Evolutionary conservation across 2,113 vertebrate genomes (phyloP), one percentile per base, ranked within the genome.

Genomic region (Ammodytes marinus): DNA sequence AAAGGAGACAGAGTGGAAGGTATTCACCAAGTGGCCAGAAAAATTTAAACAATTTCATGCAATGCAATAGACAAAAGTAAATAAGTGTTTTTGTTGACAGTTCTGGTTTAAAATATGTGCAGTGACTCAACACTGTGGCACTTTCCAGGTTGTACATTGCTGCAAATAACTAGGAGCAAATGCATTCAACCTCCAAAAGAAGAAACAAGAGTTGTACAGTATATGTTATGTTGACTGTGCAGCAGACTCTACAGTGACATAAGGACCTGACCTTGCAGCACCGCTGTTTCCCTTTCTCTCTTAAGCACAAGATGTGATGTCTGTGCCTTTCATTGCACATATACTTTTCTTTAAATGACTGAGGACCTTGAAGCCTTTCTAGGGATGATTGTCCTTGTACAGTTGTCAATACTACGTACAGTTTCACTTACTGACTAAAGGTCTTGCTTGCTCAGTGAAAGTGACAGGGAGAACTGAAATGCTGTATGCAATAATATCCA

Each of bases 11-110:
- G 1, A 15, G 37, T 35, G 58, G 14, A 54, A 8, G 58, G 8
- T 42, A 35, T 79, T 61, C 10, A 50, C 15, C 19, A 17, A 61
- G 13, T 66, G 58, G 37, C 39, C n/a, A 40, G 35, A 53, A 73
- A 55, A 69, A 39, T 35, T 64, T 72, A 80, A 59, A 65, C 7
- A 80, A 14, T 15, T 54, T 68, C 70, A 82, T 82, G 70, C 11
- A 68, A 76, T 61, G 46, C 15, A 55, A 46, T 46, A 61, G 74
- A 50, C 40, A 40, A 8, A 1, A n/a, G 6, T 58, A 43, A 13
- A 17, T 45, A 68, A 61, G 40, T 37, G 14, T 52, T 53, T 35
- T 53, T 54, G 40, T 50, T 72, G 13, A 37, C 5, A 54, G 35
- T 37, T 68, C 1, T 47, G 43, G 45, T 37, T 45, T 6, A 19